Conservation (phyloP, 1,140 invertebrate genomes). For the Drepana arcuata region DNA sequence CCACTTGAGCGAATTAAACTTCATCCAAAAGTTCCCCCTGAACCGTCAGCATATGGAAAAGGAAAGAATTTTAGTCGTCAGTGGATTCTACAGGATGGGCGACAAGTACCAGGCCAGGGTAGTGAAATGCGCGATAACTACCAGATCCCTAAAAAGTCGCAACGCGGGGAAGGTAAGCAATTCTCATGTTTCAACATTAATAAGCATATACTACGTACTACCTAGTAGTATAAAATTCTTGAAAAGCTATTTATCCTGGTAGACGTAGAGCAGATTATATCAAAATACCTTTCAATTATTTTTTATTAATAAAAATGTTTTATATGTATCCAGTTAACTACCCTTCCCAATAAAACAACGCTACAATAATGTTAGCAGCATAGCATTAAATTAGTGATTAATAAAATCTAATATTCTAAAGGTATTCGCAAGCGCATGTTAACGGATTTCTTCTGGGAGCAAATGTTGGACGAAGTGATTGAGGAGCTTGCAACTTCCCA, state of each 20-base stretch:
- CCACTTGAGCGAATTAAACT: slow-evolving; percentile 50
- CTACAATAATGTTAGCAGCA: too few species aligned
- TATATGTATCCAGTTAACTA: too few species aligned
- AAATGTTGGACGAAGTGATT: slow-evolving; percentile 61
- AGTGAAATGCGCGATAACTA: slow-evolving; percentile 56
- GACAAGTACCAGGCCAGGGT: slow-evolving; percentile 29
- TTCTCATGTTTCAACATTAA: too few species aligned
- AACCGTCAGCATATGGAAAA: slow-evolving; percentile 56
- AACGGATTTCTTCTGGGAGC: slow-evolving; percentile 62
- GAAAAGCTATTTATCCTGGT: too few species aligned
- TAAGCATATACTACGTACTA: too few species aligned
- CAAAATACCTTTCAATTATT: too few species aligned
- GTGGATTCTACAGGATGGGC: slow-evolving; percentile 59
- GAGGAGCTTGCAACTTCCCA: slow-evolving; percentile 46
- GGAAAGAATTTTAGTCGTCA: slow-evolving; percentile 50
- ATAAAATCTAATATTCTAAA: slow-evolving; percentile 10
- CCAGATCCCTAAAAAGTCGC: slow-evolving; percentile 36
- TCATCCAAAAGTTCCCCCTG: slow-evolving; percentile 47
- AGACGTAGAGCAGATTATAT: too few species aligned
- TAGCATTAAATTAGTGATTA: too few species aligned
- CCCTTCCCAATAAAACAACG: too few species aligned
- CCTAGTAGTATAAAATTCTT: too few species aligned
- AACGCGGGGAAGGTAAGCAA: slow-evolving; percentile 30
- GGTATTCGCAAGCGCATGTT: slow-evolving; percentile 60
- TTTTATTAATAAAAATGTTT: too few species aligned